Evolutionary conservation across 1,140 invertebrate species (phyloP).

Genomic region (Lepidurus packardi): DNA sequence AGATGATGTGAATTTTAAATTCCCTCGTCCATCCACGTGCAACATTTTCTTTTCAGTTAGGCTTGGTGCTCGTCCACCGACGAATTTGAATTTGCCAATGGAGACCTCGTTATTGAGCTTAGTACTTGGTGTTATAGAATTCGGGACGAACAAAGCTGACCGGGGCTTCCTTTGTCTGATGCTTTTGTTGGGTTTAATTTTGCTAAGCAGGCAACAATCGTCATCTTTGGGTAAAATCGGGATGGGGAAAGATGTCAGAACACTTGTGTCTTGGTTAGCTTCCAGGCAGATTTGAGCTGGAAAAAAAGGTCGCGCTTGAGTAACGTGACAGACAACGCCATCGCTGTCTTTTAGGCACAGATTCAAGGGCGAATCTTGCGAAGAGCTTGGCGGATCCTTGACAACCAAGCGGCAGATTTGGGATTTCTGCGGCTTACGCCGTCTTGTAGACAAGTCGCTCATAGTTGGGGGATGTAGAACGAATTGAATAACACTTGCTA

Average conservation of each 20-base stretch:
- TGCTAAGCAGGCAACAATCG: background rate
- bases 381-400: constrained; percentile 60
- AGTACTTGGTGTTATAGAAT: constrained; percentile 31
- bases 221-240: background rate
- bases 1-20: constrained; percentile 68
- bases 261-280: background rate
- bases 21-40: constrained; percentile 76
- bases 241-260: background rate
- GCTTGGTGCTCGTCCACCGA: constrained; percentile 75
- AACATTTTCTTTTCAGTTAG: constrained; percentile 85
- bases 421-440: constrained; percentile 79
- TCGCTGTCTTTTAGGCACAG: constrained; percentile 64
- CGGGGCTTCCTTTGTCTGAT: background rate
- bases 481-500: background rate
- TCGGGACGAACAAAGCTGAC: background rate
- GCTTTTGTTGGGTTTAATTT: background rate
- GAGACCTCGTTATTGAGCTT: constrained; percentile 50
- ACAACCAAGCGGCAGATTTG: constrained; percentile 87
- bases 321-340: background rate
- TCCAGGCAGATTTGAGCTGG: background rate
- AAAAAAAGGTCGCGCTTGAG: background rate
- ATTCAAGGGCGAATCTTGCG: constrained; percentile 59
- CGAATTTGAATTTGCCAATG: constrained; percentile 90
- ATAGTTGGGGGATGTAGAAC: constrained; percentile 41
- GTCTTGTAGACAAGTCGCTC: constrained; percentile 72